Evolutionary conservation across 2,113 vertebrate genomes (phyloP), one percentile per base, ranked within the genome.

Genomic region (Helogale parvula): DNA sequence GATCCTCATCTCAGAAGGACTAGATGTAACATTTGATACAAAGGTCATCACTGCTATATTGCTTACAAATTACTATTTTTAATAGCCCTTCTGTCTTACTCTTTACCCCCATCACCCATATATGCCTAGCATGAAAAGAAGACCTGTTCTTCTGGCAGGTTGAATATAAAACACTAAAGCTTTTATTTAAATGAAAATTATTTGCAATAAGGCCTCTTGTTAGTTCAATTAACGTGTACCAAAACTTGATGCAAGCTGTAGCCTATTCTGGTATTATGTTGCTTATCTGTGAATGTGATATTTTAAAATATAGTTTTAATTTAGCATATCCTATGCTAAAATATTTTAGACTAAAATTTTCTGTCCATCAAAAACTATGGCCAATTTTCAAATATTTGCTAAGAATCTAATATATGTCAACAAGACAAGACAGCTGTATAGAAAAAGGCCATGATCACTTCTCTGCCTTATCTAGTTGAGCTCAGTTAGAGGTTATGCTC

Each of bases 21-120:
- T 66, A 92, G 35, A 94, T 87, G 65, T 71, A 97, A 82, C 93
- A 91, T 88, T 94, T 93, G 77, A 96, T 95, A 96, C 60, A 94
- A 90, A 93, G 88, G 85, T 96, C 95, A 88, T 38, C 60, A 82
- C 23, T 95, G n/a, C 85, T 95, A 45, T 91, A 50, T 47, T 84
- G 45, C 69, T 92, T 96, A 79, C 21, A 86, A 95, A 94, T 91
- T 91, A 60, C 0, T 0, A 79, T 63, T 90, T 92, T 86, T 95
- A 97, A 97, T 86, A 80, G 81, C 50, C 33, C 68, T 76, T 95
- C 69, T 95, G 88, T 52, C 38, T 52, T 90, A 38, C 52, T 96
- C 33, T 94, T 31, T 68, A 84, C 54, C 47, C 74, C 15, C 23
- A 88, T 12, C 33, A 92, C 3, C 21, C 47, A 66, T 72, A 90